Evolutionary conservation across 2,888 invertebrate species (phyloP), one percentile per base, ranked within the genome.

Genomic region (Tridacna gigas): DNA sequence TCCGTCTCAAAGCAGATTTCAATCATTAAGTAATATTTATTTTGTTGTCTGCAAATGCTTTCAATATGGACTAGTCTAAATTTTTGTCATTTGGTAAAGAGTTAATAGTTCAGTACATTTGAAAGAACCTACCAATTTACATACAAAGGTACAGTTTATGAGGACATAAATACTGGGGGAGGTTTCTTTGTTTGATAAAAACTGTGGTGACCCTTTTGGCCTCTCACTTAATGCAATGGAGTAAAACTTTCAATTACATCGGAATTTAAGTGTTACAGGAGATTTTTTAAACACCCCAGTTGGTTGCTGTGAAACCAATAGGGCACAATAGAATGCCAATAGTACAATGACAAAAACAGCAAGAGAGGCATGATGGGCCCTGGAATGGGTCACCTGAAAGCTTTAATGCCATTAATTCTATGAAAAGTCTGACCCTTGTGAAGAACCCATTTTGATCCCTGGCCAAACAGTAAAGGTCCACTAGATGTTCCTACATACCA

Each of bases 251-350:
- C 45, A 37, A 69, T 69, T 69, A 45, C 47, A 47, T 7, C 20
- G n/a, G n/a, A 45, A 45, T 69, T 69, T 15, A 20, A 45, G 66
- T 28, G 28, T 67, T 45, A 20, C 15, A 67, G 67, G 45, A 18
- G 45, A 45, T 67, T 45, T 26, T 67, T 67, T 45, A n/a, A 56
- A 56, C 20, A 63, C 25, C 25, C 47, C 71, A 51, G 51, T 63
- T 71, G 51, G 71, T 71, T 71, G 71, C 71, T 26, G 26, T 51
- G 71, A 71, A 48, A 71, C 71, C 71, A 22, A 71, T 26, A 37
- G 37, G 37, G 3, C 37, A 37, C 37, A 37, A 37, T 2, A 37
- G 37, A 37, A 37, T 37, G 37, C 37, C 37, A 37, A 37, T 37
- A 37, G 37, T 37, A 37, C 37, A 37, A 37, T 37, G 37, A 37